These are phyloP conservation scores for Dipodomys ordii DNA, from an alignment of 2,113 vertebrate genomes.

Conservation along the genomic window DNA sequence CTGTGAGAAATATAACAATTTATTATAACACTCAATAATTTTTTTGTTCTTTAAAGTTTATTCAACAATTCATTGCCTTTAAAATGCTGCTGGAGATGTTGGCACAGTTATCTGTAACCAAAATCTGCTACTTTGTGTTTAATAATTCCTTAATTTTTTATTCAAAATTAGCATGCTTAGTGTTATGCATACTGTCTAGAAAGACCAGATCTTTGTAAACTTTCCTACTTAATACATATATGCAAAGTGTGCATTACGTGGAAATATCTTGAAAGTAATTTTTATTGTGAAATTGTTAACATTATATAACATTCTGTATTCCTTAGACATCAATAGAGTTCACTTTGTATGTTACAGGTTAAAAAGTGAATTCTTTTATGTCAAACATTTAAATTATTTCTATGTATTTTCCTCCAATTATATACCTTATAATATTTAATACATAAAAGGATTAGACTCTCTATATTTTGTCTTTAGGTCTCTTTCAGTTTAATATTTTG, in stretches of 20 bases:
- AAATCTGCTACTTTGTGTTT: no score
- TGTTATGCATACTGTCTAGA: background rate
- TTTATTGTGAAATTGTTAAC: background rate
- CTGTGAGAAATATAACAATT: no score
- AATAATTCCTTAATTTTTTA: no score
- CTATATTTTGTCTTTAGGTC: background rate
- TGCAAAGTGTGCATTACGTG: background rate
- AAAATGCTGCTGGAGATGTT: no score
- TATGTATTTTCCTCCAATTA: background rate
- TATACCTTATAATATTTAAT: background rate
- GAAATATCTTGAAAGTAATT: constrained; percentile 27
- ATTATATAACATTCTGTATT: background rate
- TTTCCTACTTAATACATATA: background rate
- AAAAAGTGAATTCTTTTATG: background rate
- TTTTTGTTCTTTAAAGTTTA: no score
- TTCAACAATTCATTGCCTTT: no score
- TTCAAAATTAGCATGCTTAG: background rate
- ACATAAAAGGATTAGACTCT: background rate
- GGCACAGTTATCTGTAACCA: no score
- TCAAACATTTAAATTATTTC: background rate
- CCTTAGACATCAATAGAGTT: background rate
- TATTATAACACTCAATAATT: no score
- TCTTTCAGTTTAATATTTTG: background rate
- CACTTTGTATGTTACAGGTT: background rate
- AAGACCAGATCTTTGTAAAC: background rate